Evolutionary conservation across 2,113 vertebrate species (phyloP), one percentile per base, ranked within the genome.

Genomic region (Apaloderma vittatum): DNA sequence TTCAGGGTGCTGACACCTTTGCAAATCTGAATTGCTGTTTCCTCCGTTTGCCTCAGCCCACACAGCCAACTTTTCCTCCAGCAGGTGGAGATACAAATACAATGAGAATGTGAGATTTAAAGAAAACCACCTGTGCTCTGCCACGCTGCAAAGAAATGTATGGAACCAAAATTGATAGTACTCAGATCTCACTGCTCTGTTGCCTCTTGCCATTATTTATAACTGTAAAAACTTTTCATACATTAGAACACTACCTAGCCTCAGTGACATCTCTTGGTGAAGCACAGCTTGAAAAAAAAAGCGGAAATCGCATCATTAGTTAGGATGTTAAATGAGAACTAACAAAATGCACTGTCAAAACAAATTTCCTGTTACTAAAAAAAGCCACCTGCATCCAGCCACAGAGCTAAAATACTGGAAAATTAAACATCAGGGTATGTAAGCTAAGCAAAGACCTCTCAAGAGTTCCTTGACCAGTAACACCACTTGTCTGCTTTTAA

Each of bases 41-140:
- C 55, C 16, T 48, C 17, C 20, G 34, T 4, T 46, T 63, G 23
- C 54, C 48, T 84, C 52, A 85, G 48, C 20, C 21, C 36, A 54
- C 54, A 96, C 34, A 72, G 72, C 16, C 70, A 82, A 20, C 26
- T 68, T 54, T 81, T 95, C 37, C 57, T 91, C 77, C 80, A 89
- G 71, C 58, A 94, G 55, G 26, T 93, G 58, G 54, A 49, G 37
- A 82, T 57, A 78, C 26, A 90, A 87, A 95, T 57, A 72, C 36
- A 88, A 22, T 5, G 17, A 73, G n/a, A 79, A 79, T 86, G 54
- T 86, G 36, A 65, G 30, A 72, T 57, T 75, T 40, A 40, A 40
- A 19, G 74, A 80, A 17, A 0, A 1, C 3, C 40, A 86, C 29
- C 0, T n/a, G 5, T 43, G 24, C 10, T 80, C 48, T 57, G n/a